Evolutionary conservation across 2,797 vertebrate genomes (phyloP).

Genomic region (Galagoides demidoff): DNA sequence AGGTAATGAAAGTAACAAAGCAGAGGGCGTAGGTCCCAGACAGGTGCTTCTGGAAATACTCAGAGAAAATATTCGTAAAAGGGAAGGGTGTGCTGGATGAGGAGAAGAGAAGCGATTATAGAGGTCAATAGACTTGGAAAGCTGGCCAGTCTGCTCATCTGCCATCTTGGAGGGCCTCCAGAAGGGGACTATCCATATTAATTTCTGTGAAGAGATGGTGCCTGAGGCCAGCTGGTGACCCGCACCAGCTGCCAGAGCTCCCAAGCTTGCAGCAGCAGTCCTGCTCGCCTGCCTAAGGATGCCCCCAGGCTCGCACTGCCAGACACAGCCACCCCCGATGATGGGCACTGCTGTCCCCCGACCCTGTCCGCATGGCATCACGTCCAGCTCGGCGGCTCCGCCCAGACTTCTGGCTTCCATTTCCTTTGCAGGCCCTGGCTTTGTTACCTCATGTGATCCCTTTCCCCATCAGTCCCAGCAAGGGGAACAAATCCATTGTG

Average conservation of each 20-base stretch:
- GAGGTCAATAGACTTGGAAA: background rate
- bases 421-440: background rate
- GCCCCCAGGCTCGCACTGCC: background rate
- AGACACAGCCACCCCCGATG: background rate
- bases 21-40: background rate
- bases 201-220: background rate
- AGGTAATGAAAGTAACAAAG: background rate
- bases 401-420: background rate
- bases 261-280: background rate
- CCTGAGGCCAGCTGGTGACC: background rate
- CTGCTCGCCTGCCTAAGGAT: background rate
- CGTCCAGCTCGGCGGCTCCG: background rate
- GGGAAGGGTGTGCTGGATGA: background rate
- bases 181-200: background rate
- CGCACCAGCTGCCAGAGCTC: background rate
- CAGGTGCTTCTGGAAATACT: background rate
- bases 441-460: background rate
- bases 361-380: no score
- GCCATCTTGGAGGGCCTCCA: constrained; percentile 23
- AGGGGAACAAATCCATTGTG: background rate
- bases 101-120: background rate
- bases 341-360: background rate
- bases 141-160: background rate
- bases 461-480: background rate
- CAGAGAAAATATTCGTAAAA: background rate